Evolutionary conservation across 2,888 invertebrate genomes (phyloP).

Genomic region (Phorcus lineatus): DNA sequence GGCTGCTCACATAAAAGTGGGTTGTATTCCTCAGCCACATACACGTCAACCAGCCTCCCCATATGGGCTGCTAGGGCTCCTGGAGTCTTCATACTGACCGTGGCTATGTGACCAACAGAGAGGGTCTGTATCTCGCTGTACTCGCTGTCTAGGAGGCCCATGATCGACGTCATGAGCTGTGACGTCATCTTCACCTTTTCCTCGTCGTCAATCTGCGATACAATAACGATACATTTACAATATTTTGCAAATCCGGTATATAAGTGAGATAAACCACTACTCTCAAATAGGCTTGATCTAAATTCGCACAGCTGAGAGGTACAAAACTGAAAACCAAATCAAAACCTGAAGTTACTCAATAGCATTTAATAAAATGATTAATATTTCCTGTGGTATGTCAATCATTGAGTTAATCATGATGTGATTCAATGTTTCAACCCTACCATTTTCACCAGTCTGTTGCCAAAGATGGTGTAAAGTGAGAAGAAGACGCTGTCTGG

Average conservation of each 20-base stretch:
- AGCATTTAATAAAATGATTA: no score
- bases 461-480: background rate
- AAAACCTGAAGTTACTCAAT: no score
- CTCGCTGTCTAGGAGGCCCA: conserved; percentile 31
- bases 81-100: conserved; percentile 16
- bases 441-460: background rate
- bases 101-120: conserved; percentile 13
- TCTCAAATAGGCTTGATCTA: no score
- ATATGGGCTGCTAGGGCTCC: conserved; percentile 33
- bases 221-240: no score
- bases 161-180: conserved; percentile 28
- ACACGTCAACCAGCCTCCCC: conserved; percentile 32
- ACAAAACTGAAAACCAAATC: no score
- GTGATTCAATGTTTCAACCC: no score
- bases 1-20: conserved; percentile 31
- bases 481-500: background rate
- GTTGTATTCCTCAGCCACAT: conserved; percentile 34
- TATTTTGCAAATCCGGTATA: no score
- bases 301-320: no score
- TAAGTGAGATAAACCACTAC: no score
- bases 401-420: no score
- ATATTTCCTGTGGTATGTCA: no score
- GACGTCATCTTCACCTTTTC: conserved; percentile 30
- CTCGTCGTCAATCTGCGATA: conserved; percentile 32
- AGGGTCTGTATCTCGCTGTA: conserved; percentile 27